A percentile compares a stretch with the other conserved stretches of the same genome.
Conservation (phyloP, 2,888 invertebrate species). For the Brachycybe producta region DNA sequence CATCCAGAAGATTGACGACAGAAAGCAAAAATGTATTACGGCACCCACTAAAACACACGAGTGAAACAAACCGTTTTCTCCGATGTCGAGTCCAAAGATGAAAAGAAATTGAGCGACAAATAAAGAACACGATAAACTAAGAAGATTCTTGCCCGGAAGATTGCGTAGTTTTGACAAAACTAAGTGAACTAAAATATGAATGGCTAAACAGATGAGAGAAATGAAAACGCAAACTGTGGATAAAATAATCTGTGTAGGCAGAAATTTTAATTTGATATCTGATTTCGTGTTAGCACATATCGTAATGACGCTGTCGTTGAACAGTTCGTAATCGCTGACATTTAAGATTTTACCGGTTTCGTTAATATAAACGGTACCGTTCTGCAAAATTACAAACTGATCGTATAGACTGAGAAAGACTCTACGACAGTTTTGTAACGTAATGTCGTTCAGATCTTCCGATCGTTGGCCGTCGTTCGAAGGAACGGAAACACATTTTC, state of each 20-base stretch:
- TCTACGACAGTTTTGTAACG: constrained; percentile 23
- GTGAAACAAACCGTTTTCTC: constrained; percentile 18
- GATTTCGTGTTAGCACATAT: constrained; percentile 23
- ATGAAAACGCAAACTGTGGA: constrained; percentile 30
- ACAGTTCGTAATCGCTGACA: constrained; percentile 24
- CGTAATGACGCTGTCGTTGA: constrained; percentile 22
- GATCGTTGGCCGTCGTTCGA: no score
- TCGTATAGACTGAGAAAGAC: constrained; percentile 21
- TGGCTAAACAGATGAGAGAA: constrained; percentile 30
- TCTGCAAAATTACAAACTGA: constrained; percentile 20
- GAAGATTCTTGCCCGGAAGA: constrained; percentile 34
- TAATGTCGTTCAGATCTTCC: no score
- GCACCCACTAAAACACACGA: constrained; percentile 27
- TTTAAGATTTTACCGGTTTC: constrained; percentile 16
- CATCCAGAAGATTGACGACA: constrained; percentile 39
- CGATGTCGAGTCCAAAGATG: constrained; percentile 23
- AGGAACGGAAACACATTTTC: not conserved
- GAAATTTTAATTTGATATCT: constrained; percentile 20
- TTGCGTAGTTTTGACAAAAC: constrained; percentile 27
- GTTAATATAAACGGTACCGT: constrained; percentile 24
- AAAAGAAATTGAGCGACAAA: constrained; percentile 33
- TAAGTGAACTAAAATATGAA: constrained; percentile 30
- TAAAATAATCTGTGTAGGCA: constrained; percentile 26
- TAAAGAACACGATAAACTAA: constrained; percentile 32
- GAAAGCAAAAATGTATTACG: constrained; percentile 34